phyloP scores from a whole-genome alignment of 2,797 vertebrate genomes.

The Bovichtus diacanthus region DNA sequence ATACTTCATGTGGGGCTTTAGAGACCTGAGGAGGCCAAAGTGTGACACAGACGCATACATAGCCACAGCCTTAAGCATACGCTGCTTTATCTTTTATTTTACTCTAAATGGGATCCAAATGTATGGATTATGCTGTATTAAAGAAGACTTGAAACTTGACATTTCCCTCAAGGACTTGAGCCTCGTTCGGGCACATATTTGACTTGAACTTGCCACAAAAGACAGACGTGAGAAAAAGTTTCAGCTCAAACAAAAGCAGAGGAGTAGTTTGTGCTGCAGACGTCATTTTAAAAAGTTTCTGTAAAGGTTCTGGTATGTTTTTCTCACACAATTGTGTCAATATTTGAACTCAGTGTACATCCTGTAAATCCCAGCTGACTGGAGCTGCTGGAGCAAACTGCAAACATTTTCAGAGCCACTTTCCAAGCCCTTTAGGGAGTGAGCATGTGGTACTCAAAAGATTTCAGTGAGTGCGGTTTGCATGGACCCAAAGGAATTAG shows the following conservation, averaged over 20 bases:
- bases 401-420: background rate
- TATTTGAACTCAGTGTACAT: slow-evolving; percentile 15
- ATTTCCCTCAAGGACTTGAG: background rate
- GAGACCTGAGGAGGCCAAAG: background rate
- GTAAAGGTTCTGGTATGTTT: background rate
- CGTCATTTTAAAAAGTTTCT: slow-evolving; percentile 14
- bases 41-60: background rate
- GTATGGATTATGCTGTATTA: no score
- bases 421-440: slow-evolving; percentile 1
- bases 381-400: background rate
- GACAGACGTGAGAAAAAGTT: background rate
- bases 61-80: no score
- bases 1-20: background rate
- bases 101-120: no score
- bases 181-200: background rate
- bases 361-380: slow-evolving; percentile 10
- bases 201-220: slow-evolving; percentile 9
- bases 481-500: background rate
- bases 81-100: no score
- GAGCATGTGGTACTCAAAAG: background rate
- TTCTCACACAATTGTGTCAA: slow-evolving; percentile 21
- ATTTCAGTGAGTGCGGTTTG: slow-evolving; percentile 9
- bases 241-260: background rate
- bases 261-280: background rate
- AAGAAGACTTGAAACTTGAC: no score